A percentile compares a stretch with the other conserved stretches of the same genome.
Conservation (phyloP, 2,113 vertebrate species). For the Ariopsis seemanni region DNA sequence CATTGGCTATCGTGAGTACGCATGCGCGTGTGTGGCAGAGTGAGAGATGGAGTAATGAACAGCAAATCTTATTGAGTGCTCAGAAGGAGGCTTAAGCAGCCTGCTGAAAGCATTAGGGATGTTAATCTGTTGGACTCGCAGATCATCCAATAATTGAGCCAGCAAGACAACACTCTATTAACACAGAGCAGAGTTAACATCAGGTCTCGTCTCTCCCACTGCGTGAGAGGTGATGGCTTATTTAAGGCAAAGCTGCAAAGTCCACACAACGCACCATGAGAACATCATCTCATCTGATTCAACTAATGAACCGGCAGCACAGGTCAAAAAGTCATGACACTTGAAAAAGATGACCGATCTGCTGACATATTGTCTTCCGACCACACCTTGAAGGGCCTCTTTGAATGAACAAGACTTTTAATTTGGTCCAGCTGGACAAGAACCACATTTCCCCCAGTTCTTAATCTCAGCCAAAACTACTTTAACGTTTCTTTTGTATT, state of each 20-base stretch:
- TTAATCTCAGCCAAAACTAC: neutral
- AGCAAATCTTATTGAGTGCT: slow-evolving; percentile 63
- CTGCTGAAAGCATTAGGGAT: slow-evolving; percentile 74
- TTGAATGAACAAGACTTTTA: slow-evolving; percentile 32
- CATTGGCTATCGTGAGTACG: slow-evolving; percentile 24
- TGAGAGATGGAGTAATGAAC: slow-evolving; percentile 63
- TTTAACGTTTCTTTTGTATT: neutral
- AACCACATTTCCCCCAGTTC: neutral
- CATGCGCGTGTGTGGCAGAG: slow-evolving; percentile 43
- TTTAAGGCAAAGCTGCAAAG: slow-evolving; percentile 65
- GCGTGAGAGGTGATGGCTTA: slow-evolving; percentile 60
- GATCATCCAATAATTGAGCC: slow-evolving; percentile 74
- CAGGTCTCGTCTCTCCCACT: slow-evolving; percentile 50
- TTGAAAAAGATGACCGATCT: slow-evolving; percentile 38
- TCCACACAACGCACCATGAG: slow-evolving; percentile 60
- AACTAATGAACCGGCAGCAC: slow-evolving; percentile 37
- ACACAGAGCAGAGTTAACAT: slow-evolving; percentile 64
- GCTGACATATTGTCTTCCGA: slow-evolving; percentile 33
- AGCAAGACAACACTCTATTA: slow-evolving; percentile 72
- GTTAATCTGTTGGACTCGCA: slow-evolving; percentile 79
- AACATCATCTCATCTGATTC: slow-evolving; percentile 53
- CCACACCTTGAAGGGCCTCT: slow-evolving; percentile 12
- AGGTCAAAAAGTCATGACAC: slow-evolving; percentile 48
- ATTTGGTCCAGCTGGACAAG: slow-evolving; percentile 34
- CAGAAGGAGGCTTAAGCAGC: slow-evolving; percentile 68